Evolutionary conservation across 2,113 vertebrate species (phyloP), one percentile per base, ranked within the genome.

Genomic region (Mobula hypostoma): DNA sequence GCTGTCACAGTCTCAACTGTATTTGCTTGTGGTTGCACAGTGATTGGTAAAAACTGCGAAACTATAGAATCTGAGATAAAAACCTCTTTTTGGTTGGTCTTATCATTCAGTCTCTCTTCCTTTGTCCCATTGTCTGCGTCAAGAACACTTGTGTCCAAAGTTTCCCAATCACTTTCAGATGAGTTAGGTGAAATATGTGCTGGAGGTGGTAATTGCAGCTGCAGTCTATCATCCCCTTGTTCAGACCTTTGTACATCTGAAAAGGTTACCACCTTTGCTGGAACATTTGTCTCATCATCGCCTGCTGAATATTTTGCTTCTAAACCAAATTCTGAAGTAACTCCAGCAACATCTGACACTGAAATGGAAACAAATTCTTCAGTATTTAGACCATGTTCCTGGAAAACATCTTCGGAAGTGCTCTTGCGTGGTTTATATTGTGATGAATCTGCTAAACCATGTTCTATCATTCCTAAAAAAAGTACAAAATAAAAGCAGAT

Each of bases 91-190:
- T 95, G 95, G 76, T 96, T 77, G 76, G 95, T 66, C 17, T 68
- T 96, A 63, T 95, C 94, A 94, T 0, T 27, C 32, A 96, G 96
- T 94, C 94, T 96, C 95, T 96, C 96, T 94, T 96, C 97, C 66
- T 68, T 56, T 82, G 24, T 94, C 56, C 95, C 95, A 80, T 70
- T 78, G 15, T 94, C 94, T 5, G 98, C 97, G 48, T 99, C 98
- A 94, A 99, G 95, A 94, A 98, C 76, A 61, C 97, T 97, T 48
- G 99, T 98, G 95, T 99, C 98, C 95, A 99, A 96, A 0, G 98
- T 99, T 96, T 99, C 99, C 99, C 99, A 99, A 96, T 99, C 98
- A 95, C 98, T 98, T 95, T 99, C 98, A 0, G 98, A 98, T 78
- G 98, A 98, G 0, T 97, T 98, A 0, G 98, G 98, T 48, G 98